Percentiles rank a stretch among this genome's conserved stretches.
Conservation (phyloP, 2,888 invertebrate species). For the Oxytorus armatus region DNA sequence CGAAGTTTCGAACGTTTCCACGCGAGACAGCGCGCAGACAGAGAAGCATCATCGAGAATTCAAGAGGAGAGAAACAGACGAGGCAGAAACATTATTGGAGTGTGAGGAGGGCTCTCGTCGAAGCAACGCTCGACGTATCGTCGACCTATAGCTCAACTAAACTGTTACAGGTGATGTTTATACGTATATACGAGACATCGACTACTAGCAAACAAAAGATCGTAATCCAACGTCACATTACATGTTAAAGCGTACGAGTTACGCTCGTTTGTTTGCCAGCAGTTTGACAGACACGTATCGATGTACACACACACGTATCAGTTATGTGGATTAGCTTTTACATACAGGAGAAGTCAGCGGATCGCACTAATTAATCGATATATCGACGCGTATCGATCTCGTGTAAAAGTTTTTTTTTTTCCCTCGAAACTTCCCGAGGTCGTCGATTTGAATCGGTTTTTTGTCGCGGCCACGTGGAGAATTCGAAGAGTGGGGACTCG, state of each 20-base stretch:
- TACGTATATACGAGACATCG: not conserved
- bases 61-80: not conserved
- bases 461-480: slow-evolving; percentile 71
- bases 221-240: not conserved
- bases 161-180: not conserved
- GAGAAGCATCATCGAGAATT: slow-evolving; percentile 17
- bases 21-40: not conserved
- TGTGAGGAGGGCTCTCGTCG: slow-evolving; percentile 19
- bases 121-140: slow-evolving; percentile 12
- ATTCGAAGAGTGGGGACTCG: slow-evolving; percentile 82
- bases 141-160: not conserved
- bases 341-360: slow-evolving; percentile 66
- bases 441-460: slow-evolving; percentile 1
- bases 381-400: slow-evolving; percentile 65
- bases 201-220: not conserved
- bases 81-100: slow-evolving; percentile 20
- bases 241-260: not conserved
- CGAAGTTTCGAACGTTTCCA: slow-evolving; percentile 8
- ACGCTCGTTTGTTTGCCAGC: not conserved
- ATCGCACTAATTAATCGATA: slow-evolving; percentile 71
- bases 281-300: not conserved
- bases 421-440: not conserved
- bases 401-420: slow-evolving; percentile 20
- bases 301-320: not conserved
- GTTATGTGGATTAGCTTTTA: slow-evolving; percentile 54